Evolutionary conservation across 2,113 vertebrate genomes (phyloP).

Genomic region (Glaucidium brasilianum): DNA sequence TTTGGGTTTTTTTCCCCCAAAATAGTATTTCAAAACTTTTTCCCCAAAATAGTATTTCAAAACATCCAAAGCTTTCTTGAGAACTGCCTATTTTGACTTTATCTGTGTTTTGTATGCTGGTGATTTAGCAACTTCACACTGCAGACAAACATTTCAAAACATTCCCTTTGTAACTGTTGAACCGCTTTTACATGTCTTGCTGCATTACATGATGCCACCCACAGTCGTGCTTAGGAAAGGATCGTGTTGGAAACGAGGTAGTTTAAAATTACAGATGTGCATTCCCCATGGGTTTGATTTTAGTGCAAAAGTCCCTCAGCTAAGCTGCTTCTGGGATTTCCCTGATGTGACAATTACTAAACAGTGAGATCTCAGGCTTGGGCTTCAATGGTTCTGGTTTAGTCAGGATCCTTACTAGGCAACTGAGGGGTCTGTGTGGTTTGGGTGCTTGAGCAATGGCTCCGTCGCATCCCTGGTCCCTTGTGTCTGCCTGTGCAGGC

Average conservation of each 20-base stretch:
- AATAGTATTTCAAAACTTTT: background rate
- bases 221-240: background rate
- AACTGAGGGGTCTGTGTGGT: background rate
- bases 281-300: background rate
- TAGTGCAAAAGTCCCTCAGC: background rate
- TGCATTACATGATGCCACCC: background rate
- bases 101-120: background rate
- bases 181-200: background rate
- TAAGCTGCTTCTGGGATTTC: background rate
- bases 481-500: accelerated
- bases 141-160: background rate
- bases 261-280: background rate
- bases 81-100: conserved; percentile 21
- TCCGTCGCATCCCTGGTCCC: accelerated
- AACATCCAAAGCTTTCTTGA: background rate
- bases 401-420: background rate
- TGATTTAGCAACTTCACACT: background rate
- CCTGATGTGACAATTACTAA: background rate
- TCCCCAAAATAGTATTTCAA: no score
- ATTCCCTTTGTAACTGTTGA: background rate
- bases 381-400: background rate
- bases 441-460: background rate
- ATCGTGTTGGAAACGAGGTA: accelerated
- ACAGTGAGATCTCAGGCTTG: background rate
- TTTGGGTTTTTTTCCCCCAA: no score